Conservation (phyloP, 1,140 invertebrate genomes). For the Diorhabda elongata region DNA sequence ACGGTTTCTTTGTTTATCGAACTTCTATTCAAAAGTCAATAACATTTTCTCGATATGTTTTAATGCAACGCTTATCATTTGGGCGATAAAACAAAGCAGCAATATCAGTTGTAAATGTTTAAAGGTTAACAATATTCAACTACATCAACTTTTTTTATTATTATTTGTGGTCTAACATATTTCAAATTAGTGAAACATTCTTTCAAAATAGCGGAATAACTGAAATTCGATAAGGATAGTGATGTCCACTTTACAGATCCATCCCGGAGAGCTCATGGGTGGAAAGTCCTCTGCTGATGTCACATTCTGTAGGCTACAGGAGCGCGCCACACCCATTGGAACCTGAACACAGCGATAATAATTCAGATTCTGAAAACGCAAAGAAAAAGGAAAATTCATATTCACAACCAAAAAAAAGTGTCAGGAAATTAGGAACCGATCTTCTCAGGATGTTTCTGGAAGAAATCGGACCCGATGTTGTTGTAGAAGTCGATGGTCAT, state of each 20-base stretch:
- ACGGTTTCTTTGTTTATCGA: too few relatives aligned
- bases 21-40: too few relatives aligned
- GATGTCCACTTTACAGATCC: constrained; percentile 23
- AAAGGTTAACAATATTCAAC: too few relatives aligned
- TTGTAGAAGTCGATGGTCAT: constrained; percentile 71
- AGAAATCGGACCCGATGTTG: constrained; percentile 75
- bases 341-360: constrained; percentile 32
- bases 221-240: too few relatives aligned
- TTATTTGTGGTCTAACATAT: too few relatives aligned
- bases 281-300: constrained; percentile 58
- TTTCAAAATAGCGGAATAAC: too few relatives aligned
- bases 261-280: constrained; percentile 63
- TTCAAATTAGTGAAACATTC: too few relatives aligned
- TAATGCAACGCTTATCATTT: too few relatives aligned
- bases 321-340: constrained; percentile 44
- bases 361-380: constrained; percentile 26
- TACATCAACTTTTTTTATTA: too few relatives aligned
- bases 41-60: too few relatives aligned
- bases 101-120: too few relatives aligned
- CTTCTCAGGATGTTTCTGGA: constrained; percentile 84
- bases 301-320: constrained; percentile 52
- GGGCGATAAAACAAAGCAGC: too few relatives aligned
- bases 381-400: constrained; percentile 22
- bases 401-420: constrained; percentile 47
- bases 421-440: constrained; percentile 71